Evolutionary conservation across 1,140 invertebrate species (phyloP), one percentile per base, ranked within the genome.

Genomic region (Lordiphosa clarofinis): DNA sequence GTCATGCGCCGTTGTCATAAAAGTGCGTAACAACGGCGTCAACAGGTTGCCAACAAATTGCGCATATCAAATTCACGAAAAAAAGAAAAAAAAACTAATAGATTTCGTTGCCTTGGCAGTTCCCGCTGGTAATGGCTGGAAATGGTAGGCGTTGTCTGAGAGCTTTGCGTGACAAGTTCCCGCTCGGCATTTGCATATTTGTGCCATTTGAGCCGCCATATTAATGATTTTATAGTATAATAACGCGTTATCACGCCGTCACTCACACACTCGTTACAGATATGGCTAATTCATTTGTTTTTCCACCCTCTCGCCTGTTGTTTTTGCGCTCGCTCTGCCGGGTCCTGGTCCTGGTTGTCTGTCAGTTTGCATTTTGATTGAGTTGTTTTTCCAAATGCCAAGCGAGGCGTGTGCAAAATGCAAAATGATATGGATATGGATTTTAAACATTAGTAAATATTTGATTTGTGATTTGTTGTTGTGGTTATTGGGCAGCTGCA

Each of bases 31-130:
- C 66, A 58, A 52, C 21, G 11, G 49, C 39, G 76, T 73, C 76
- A 82, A 82, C 76, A 75, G 78, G 76, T 81, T 82, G 72, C 56
- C 55, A 82, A 84, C 73, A 84, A 84, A 84, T 84, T 84, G 78
- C 78, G 79, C 78, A 84, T 84, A 84, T 84, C 78, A 84, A 84
- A 84, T 84, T 84, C 84, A 78, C 78, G 15, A 57, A 62, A 84
- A 78, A 28, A 28, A 28, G 15, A 57, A 62, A 84, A 78, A 28
- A 28, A 28, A 86, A 84, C 78, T 84, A 84, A 84, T 84, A 84
- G 73, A 84, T 86, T 84, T 68, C 66, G 58, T 76, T 76, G 78
- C 60, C 61, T 74, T 53, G 56, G 35, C 64, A 48, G 21, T 53
- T 28, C 47, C 19, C 40, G 42, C 62, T 55, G 43, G 43, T 28